phyloP scores from a whole-genome alignment of 2,113 vertebrate species.

The Fulica atra region DNA sequence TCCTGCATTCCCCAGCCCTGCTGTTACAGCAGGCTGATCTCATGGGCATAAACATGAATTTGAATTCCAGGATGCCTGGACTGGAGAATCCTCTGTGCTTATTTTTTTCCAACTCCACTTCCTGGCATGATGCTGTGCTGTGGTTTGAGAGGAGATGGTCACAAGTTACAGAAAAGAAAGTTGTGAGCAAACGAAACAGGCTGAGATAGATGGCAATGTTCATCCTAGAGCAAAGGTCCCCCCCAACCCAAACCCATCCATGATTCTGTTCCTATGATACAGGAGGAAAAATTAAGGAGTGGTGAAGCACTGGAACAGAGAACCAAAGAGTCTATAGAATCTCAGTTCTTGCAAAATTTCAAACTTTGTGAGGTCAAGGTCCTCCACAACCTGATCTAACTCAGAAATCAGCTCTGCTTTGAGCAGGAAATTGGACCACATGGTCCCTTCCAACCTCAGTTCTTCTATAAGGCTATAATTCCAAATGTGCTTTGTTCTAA shows the following conservation, averaged over 20 bases:
- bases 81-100: not conserved
- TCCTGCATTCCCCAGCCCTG: not conserved
- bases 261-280: too few species aligned
- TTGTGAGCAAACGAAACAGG: not conserved
- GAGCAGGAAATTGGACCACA: not conserved
- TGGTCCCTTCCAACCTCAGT: not conserved
- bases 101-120: not conserved
- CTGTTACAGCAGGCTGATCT: not conserved
- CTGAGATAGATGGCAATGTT: too few species aligned
- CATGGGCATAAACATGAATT: not conserved
- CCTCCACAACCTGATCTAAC: not conserved
- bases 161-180: not conserved
- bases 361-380: not conserved
- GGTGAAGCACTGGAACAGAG: not conserved
- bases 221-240: too few species aligned
- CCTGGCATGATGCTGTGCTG: not conserved
- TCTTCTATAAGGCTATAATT: not conserved
- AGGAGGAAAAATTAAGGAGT: not conserved
- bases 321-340: not conserved
- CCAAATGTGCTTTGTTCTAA: not conserved
- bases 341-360: not conserved
- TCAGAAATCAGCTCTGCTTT: not conserved
- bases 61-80: not conserved
- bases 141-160: not conserved
- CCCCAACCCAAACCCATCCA: too few species aligned